Evolutionary conservation across 2,888 invertebrate genomes (phyloP).

Genomic region (Chrysomela aeneicollis): DNA sequence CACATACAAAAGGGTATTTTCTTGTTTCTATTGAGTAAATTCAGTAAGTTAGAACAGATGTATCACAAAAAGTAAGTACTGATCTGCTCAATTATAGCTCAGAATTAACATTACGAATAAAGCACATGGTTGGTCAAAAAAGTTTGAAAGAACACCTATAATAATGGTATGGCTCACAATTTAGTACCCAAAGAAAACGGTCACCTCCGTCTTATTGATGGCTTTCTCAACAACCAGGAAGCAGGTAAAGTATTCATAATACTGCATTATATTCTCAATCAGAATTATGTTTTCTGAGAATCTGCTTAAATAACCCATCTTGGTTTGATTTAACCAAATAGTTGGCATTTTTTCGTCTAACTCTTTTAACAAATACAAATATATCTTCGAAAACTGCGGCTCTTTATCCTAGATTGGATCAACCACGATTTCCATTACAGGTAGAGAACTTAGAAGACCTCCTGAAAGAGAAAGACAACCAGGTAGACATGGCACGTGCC

Average conservation of each 20-base stretch:
- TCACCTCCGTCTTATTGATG: background rate
- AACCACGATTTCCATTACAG: conserved; percentile 62
- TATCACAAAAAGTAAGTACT: background rate
- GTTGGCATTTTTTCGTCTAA: too few species aligned
- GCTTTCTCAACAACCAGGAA: too few species aligned
- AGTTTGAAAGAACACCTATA: too few species aligned
- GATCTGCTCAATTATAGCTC: background rate
- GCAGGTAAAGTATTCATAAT: too few species aligned
- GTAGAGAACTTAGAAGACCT: conserved; percentile 97
- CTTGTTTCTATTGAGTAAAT: background rate
- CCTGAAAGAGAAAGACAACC: conserved; percentile 97
- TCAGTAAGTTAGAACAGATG: background rate
- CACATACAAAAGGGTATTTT: too few species aligned
- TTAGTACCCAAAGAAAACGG: background rate
- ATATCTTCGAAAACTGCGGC: too few species aligned
- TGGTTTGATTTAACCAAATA: too few species aligned
- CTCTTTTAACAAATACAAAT: too few species aligned
- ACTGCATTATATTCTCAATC: too few species aligned
- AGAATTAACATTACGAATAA: background rate
- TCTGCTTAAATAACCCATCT: too few species aligned
- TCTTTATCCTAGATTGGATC: background rate
- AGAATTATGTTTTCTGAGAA: too few species aligned
- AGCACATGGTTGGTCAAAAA: background rate
- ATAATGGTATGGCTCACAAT: background rate
- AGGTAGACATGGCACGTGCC: conserved; percentile 94